Base-by-base conservation (phyloP, 2,113 vertebrate species). In the Aegypius monachus region DNA sequence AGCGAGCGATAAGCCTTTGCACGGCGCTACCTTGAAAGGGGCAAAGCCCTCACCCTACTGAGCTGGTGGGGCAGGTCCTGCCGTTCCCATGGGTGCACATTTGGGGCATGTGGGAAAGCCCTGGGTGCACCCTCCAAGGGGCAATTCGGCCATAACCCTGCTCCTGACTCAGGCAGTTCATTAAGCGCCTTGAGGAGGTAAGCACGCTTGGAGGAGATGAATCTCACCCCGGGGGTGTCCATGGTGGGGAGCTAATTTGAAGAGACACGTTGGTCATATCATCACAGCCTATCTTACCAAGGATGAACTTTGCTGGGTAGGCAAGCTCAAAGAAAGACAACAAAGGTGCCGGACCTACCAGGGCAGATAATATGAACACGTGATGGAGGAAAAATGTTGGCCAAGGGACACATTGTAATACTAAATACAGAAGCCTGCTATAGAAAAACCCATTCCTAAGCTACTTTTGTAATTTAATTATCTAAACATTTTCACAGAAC, bases 21-120 rank as follows among this genome's bases (percentile, higher is more conserved):
- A 13, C 0, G 1, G 40, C 0, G 0, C 45, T 40, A 16, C 45
- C 17, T 17, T 36, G 55, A 65, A 81, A 52, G 18, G 50, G 36
- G 43, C 36, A 73, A 84, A 38, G 6, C 23, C 36, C 29, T 61
- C 50, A 20, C 34, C 47, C 56, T n/a, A 8, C 27, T 56, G 72
- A 56, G 45, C 45, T 56, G 48, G 22, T 66, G 68, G 38, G 31
- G 70, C 16, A 1, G 61, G 20, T 43, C 50, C 36, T 16, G 6
- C 38, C 1, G 10, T 17, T 10, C n/a, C 26, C 11, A 61, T 6
- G 58, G 63, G 20, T 16, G 16, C 11, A 15, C 17, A 42, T 70
- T 17, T 16, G 32, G 32, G 58, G 19, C 1, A 6, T 47, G 15
- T 47, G 43, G 47, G 16, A 45, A 55, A 73, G 68, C 25, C 43